Evolutionary conservation across 2,888 invertebrate genomes (phyloP), one percentile per base, ranked within the genome.

Genomic region (Cerceris ruficornis): DNA sequence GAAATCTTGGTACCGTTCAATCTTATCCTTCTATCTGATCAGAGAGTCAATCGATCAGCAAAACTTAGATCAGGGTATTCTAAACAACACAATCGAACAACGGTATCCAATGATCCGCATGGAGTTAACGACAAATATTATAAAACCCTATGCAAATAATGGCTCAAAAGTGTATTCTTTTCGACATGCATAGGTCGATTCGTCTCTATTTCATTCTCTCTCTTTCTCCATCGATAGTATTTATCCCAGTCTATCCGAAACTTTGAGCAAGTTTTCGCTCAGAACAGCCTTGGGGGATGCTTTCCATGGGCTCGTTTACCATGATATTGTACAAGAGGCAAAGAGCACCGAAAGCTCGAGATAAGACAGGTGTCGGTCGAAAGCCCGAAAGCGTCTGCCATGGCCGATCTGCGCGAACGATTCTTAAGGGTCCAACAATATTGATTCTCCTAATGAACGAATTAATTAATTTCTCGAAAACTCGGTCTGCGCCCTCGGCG

Each of bases 381-480:
- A 42, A 52, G 7, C 5, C 28, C 49, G 50, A 13, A 57, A 70
- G 71, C 71, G 77, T 65, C 64, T 71, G 59, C 62, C 55, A 28
- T 4, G 28, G 28, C 39, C 42, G 50, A 50, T 46, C 41, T 59
- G 49, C 43, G 54, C 66, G 49, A 11, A 7, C 46, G 6, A 14
- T 55, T 58, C 75, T 61, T 60, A 61, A 54, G 49, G 41, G 67
- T 74, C 65, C 28, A 81, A 77, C 76, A 84, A 83, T 83, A 86
- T 85, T 80, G 86, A 85, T 81, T 81, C 81, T 81, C 70, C 79
- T 86, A 84, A 87, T 73, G 79, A 87, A 86, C 74, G 77, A 83
- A 85, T 85, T 83, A 85, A 86, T 86, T 84, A 83, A 85, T 89
- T 85, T 83, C 28, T 69, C 72, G 68, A 81, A 77, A 83, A 80